Evolutionary conservation across 2,888 invertebrate genomes (phyloP), one percentile per base, ranked within the genome.

Genomic region (Eustalomyia histrio): DNA sequence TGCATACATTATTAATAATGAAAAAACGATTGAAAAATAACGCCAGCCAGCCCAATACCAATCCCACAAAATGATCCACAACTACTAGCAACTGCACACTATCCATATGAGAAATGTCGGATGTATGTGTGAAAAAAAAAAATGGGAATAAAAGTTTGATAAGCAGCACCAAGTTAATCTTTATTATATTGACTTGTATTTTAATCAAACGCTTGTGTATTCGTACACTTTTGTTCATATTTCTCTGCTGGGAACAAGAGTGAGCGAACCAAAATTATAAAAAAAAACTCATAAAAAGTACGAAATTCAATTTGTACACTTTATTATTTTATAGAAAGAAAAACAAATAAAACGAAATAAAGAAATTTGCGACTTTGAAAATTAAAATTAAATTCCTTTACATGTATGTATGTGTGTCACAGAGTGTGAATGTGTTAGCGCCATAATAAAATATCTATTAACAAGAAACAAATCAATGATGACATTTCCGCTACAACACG

Each of bases 181-280:
- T 74, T 79, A 79, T 79, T 79, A 74, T 79, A 74, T 79, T 74
- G 79, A 79, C 79, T 79, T 73, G 69, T 73, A 74, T 79, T 67
- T 64, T 69, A 69, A 64, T 79, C 68, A 73, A 73, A 79, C 55
- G 61, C 14, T 65, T 29, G 55, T 61, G 60, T 64, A 29, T 72
- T 24, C 17, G 63, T 64, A 43, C 71, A 21, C 71, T 60, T 73
- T 39, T 18, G 17, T 18, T 35, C 12, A 18, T 61, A 39, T 61
- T 73, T 43, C 55, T 60, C 47, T 50, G 53, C 9, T 47, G 43
- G 2, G n/a, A 47, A 47, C 14, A 47, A 12, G 43, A 47, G n/a
- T 47, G n/a, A 47, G 43, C 43, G 43, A 47, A n/a, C 6, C 4
- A 29, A 14, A 72, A 47, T 33, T 68, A 55, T 47, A 47, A 18